phyloP scores from a whole-genome alignment of 2,888 invertebrate species.

The Phortica magna region DNA sequence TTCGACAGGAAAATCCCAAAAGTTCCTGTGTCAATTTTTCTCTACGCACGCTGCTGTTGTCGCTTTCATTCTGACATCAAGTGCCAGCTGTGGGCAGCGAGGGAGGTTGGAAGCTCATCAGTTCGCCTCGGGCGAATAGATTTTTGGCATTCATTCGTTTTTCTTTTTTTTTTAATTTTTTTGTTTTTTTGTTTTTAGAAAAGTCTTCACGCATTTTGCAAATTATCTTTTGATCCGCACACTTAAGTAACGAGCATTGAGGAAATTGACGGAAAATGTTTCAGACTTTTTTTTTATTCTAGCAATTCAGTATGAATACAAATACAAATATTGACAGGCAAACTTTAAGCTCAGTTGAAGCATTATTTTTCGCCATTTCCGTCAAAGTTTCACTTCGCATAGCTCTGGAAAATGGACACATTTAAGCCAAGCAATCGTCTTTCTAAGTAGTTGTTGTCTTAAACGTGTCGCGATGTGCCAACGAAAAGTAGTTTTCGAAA shows the following conservation, averaged over 20 bases:
- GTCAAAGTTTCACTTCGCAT: constrained; percentile 31
- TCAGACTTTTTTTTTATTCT: constrained; percentile 49
- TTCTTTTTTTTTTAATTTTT: constrained; percentile 45
- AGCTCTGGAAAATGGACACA: constrained; percentile 46
- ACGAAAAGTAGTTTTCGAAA: constrained; percentile 72
- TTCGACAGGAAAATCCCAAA: constrained; percentile 66
- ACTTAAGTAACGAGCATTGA: constrained; percentile 60
- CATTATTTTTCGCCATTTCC: constrained; percentile 34
- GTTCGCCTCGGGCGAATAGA: not conserved
- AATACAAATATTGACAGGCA: constrained; percentile 25
- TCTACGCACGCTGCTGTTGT: constrained; percentile 37
- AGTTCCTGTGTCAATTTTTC: constrained; percentile 71
- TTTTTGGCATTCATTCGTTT: constrained; percentile 4
- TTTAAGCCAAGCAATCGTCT: constrained; percentile 74
- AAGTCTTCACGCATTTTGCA: constrained; percentile 74
- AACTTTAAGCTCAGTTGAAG: constrained; percentile 30
- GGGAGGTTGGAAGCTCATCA: constrained; percentile 40
- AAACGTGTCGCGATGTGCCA: constrained; percentile 53
- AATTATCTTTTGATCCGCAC: constrained; percentile 76
- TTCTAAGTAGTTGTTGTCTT: constrained; percentile 74
- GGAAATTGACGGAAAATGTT: constrained; percentile 52
- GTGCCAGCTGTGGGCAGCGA: constrained; percentile 55
- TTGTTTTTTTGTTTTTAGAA: constrained; percentile 58
- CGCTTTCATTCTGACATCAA: constrained; percentile 67
- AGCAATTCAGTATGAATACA: not conserved